Conservation (phyloP, 2,113 vertebrate genomes). For the Ceratotherium simum region DNA sequence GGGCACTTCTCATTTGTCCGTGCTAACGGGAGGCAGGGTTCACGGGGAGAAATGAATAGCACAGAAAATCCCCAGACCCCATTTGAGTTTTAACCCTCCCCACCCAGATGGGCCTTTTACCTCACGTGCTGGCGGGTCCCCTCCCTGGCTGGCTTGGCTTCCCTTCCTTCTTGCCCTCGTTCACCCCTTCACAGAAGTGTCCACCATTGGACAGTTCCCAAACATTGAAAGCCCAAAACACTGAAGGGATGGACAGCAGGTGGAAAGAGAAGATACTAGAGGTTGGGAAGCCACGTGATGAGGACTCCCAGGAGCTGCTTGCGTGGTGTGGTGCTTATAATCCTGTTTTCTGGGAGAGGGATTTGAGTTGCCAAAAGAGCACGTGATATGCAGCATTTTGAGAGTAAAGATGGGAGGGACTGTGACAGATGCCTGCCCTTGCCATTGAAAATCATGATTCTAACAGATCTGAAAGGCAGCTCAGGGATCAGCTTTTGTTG, state of each 20-base stretch:
- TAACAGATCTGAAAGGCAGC: constrained; percentile 13
- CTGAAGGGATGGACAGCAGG: background rate
- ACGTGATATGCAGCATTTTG: background rate
- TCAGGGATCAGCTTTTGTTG: background rate
- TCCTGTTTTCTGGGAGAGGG: constrained; percentile 47
- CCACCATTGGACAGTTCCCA: no score
- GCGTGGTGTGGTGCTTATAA: rapidly evolving
- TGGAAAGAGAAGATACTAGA: background rate
- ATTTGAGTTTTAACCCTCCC: background rate
- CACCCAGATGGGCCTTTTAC: background rate
- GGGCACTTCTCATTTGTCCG: background rate
- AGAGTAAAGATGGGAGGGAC: background rate
- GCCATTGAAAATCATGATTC: background rate
- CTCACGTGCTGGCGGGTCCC: rapidly evolving
- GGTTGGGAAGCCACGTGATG: rapidly evolving
- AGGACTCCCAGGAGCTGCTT: background rate
- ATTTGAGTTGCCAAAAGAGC: background rate
- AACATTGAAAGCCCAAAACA: background rate
- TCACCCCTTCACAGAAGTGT: background rate
- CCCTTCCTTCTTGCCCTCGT: background rate
- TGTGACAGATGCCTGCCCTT: background rate
- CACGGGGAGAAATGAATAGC: constrained; percentile 37
- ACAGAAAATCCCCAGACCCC: background rate
- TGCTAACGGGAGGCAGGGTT: constrained; percentile 11
- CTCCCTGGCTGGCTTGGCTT: background rate